Base-by-base conservation (phyloP, 2,797 vertebrate genomes). In the Gymnothorax reevesii region DNA sequence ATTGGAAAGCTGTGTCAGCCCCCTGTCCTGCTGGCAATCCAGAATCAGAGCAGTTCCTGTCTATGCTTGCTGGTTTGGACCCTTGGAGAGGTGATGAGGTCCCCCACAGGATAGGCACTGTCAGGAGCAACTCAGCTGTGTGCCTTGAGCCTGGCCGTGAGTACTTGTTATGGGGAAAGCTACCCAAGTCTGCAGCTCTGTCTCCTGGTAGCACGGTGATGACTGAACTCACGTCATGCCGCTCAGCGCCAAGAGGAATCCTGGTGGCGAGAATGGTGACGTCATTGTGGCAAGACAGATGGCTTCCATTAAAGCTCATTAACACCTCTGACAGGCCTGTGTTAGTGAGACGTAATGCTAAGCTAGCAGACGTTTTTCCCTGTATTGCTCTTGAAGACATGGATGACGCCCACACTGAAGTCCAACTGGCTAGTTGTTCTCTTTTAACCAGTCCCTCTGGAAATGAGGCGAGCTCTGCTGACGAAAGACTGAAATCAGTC, bases 121-220 rank as follows among this genome's bases (percentile, higher is more conserved):
- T 89, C 0, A 88, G 25, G 27, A 87, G 87, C 6, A 87, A 89
- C 42, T 90, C 88, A n/a, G 88, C 88, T 69, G 49, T 86, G 13
- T 82, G 8, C 12, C 88, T 91, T 0, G 69, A 88, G 9, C 83
- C 88, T 82, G 86, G 75, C 1, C 13, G n/a, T 82, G 87, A 91
- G 59, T 89, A 42, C 33, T 42, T 42, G 33, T 42, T 42, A 33
- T 88, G 86, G 87, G 87, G 86, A 0, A 90, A 85, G n/a, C 22
- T 88, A 10, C 42, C 79, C 0, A 77, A 64, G 17, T 4, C 13
- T 2, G 22, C 83, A 0, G 27, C 2, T 25, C 17, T 90, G 0
- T 91, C 87, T 2, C 87, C 86, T 17, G 89, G 85, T 2, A 89
- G 91, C 55, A 79, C 88, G 0, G 60, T 89, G 0, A 86, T 92